These are phyloP conservation scores for Gryllus longicercus DNA, from an alignment of 2,888 invertebrate species.

Conservation along the genomic window DNA sequence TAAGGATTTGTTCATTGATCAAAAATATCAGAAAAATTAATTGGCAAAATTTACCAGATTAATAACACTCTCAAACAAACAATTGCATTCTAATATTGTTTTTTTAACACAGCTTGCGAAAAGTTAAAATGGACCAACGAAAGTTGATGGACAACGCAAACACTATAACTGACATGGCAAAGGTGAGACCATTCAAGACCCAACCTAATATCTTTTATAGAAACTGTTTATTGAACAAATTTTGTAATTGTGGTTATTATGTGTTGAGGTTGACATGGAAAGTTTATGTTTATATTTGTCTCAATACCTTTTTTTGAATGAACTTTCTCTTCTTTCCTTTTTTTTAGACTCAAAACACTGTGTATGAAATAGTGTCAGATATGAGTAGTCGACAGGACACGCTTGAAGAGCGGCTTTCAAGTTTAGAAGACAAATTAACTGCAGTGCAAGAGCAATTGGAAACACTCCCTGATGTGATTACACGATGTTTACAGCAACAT, in stretches of 20 bases:
- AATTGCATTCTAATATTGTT: neutral
- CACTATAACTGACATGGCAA: conserved; percentile 99
- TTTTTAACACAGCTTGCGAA: conserved; percentile 70
- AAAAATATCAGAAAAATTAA: neutral
- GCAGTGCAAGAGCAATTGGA: conserved; percentile 84
- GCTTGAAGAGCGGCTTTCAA: conserved; percentile 87
- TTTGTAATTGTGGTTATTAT: no score
- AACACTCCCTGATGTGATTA: conserved; percentile 76
- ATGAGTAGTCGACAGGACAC: conserved; percentile 92
- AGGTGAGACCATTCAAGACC: conserved; percentile 62
- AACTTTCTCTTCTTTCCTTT: neutral
- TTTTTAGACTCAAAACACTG: conserved; percentile 90
- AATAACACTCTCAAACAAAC: no score
- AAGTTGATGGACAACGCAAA: conserved; percentile 99
- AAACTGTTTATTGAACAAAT: no score
- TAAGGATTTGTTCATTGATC: conserved; percentile 22
- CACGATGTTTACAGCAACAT: conserved; percentile 57
- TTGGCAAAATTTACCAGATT: no score
- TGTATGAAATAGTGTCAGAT: conserved; percentile 97
- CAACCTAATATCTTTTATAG: no score
- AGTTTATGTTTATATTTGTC: no score
- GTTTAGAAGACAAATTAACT: conserved; percentile 88
- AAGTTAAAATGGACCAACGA: conserved; percentile 99
- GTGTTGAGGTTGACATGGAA: no score
- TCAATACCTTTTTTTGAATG: no score